Evolutionary conservation across 1,140 invertebrate species (phyloP).

Genomic region (Penaeus indicus): DNA sequence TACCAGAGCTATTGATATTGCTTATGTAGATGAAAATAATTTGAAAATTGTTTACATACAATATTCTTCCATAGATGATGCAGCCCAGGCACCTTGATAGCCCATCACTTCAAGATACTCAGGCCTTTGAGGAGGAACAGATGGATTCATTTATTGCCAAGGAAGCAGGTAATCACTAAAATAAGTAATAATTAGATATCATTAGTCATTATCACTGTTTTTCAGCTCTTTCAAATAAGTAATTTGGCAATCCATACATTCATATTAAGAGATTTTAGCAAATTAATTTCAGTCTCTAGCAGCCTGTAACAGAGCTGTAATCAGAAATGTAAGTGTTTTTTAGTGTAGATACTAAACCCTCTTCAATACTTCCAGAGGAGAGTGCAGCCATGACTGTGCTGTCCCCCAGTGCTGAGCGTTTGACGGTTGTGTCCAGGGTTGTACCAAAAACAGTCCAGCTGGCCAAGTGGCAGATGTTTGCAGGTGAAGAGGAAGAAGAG

Average conservation of each 20-base stretch:
- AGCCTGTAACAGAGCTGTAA: no score
- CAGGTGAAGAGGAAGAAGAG: constrained; percentile 70
- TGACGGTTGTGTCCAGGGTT: constrained; percentile 75
- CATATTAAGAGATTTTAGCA: no score
- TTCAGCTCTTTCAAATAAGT: background rate
- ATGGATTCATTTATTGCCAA: constrained; percentile 31
- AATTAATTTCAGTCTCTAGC: no score
- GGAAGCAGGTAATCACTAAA: constrained; percentile 31
- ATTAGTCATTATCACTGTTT: background rate
- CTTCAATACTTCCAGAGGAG: constrained; percentile 31
- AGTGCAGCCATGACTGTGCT: constrained; percentile 47
- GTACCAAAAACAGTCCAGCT: constrained; percentile 81
- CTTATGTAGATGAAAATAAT: no score
- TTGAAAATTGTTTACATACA: no score
- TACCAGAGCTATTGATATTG: no score
- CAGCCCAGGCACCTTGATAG: constrained; percentile 43
- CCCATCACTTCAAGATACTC: constrained; percentile 35
- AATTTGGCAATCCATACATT: no score
- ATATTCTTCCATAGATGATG: background rate
- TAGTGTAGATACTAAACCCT: no score
- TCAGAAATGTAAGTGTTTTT: no score
- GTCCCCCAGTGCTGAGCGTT: constrained; percentile 68
- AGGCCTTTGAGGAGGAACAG: constrained; percentile 29
- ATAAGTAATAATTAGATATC: background rate
- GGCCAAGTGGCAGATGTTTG: constrained; percentile 88